Evolutionary conservation across 2,797 vertebrate species (phyloP), one percentile per base, ranked within the genome.

Genomic region (Amblyopsis hoosieri): DNA sequence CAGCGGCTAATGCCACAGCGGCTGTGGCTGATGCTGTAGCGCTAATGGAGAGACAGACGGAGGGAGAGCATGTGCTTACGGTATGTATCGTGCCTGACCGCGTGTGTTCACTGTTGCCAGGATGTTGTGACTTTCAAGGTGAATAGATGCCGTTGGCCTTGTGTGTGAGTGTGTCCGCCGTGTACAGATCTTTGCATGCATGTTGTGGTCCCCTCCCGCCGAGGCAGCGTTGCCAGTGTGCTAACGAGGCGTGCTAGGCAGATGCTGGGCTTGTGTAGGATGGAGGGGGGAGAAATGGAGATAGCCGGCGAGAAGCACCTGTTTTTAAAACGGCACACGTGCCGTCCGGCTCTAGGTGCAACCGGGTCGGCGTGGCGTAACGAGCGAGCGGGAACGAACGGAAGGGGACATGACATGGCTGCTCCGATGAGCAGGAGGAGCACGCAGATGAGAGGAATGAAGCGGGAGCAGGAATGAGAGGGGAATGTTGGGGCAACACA

Each of bases 21-120:
- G 75, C 66, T 58, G 55, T 50, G 67, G 69, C 72, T 74, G 80
- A 86, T 88, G 87, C 74, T 83, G 81, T 73, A 84, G 78, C 78
- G 72, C 85, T 84, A 88, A 92, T 92, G 90, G 90, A 90, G 47
- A 74, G 73, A 70, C 76, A 75, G 66, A 71, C 64, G 7, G 76
- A 89, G 76, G 89, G 71, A 83, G 87, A 89, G 83, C 85, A 88
- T 85, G 86, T 80, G 71, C 84, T 83, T 46, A 82, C 78, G 91
- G 91, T 92, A 90, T 42, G 89, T 88, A 19, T 76, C 55, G 52
- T 66, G 10, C n/a, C 10, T 54, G 17, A n/a, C 14, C 37, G 12
- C 42, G 55, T 58, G 54, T 69, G 55, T 69, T 19, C 63, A 49
- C 65, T 54, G 46, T 72, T 69, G 48, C 53, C 57, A 53, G 45